Conservation (phyloP, 2,888 invertebrate genomes). For the Habroteleia sp. region DNA sequence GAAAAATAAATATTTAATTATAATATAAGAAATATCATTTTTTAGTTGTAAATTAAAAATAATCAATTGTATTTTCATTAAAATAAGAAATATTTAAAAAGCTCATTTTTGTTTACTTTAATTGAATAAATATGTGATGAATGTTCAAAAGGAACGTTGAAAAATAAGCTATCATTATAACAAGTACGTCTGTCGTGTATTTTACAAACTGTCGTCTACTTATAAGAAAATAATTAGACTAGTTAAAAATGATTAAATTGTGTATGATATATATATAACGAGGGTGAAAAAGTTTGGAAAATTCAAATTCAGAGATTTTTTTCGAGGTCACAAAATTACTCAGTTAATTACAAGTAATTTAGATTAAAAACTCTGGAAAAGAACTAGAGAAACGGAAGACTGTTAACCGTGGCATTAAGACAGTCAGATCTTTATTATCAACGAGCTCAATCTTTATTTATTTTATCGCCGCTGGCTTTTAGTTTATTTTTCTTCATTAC, state of each 20-base stretch:
- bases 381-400: constrained; percentile 10
- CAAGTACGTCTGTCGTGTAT: too few species aligned
- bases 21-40: too few species aligned
- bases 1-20: too few species aligned
- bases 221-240: constrained; percentile 4
- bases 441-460: constrained; percentile 26
- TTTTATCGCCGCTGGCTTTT: constrained; percentile 11
- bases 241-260: background rate
- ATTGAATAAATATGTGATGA: too few species aligned
- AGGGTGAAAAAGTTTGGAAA: background rate
- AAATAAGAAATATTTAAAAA: too few species aligned
- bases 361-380: background rate
- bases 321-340: background rate
- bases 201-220: too few species aligned
- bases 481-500: constrained; percentile 17
- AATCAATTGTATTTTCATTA: too few species aligned
- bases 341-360: constrained; percentile 25
- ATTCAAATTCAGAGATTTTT: background rate
- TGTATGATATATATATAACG: too few species aligned
- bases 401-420: constrained; percentile 14
- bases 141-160: too few species aligned
- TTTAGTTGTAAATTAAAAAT: too few species aligned
- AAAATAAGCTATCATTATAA: too few species aligned
- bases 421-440: constrained; percentile 28
- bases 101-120: too few species aligned